These are phyloP conservation scores for Atta colombica DNA, from an alignment of 1,140 invertebrate species.

Conservation along the genomic window DNA sequence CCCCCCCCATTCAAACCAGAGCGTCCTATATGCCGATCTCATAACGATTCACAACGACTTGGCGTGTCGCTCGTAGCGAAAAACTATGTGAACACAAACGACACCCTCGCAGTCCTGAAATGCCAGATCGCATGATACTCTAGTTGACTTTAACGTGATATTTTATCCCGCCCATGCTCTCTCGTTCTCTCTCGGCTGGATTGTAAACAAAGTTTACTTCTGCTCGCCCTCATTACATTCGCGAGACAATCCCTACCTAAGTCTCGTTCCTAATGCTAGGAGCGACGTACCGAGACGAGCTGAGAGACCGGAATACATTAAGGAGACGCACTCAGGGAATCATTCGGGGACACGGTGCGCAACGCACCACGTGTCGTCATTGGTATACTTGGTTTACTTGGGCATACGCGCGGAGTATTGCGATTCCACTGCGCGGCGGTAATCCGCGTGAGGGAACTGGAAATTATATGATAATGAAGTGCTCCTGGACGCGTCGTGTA, in stretches of 20 bases:
- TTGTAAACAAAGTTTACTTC: slow-evolving; percentile 71
- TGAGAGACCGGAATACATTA: slow-evolving; percentile 72
- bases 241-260: slow-evolving; percentile 71
- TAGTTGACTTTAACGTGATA: slow-evolving; percentile 55
- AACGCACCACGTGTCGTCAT: slow-evolving; percentile 47
- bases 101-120: slow-evolving; percentile 54
- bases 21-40: slow-evolving; percentile 15
- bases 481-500: slow-evolving; percentile 64
- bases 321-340: slow-evolving; percentile 65
- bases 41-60: background rate
- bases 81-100: slow-evolving; percentile 23
- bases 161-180: slow-evolving; percentile 43
- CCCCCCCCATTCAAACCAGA: slow-evolving; percentile 31
- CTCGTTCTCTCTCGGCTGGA: background rate
- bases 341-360: slow-evolving; percentile 30
- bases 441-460: slow-evolving; percentile 70
- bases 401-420: background rate
- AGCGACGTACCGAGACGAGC: slow-evolving; percentile 68
- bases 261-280: slow-evolving; percentile 72
- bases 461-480: slow-evolving; percentile 78
- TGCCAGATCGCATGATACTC: slow-evolving; percentile 55
- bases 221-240: slow-evolving; percentile 23
- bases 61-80: background rate
- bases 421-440: slow-evolving; percentile 59
- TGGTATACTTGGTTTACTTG: background rate